phyloP scores from a whole-genome alignment of 2,888 invertebrate species.

The Drepana falcataria region DNA sequence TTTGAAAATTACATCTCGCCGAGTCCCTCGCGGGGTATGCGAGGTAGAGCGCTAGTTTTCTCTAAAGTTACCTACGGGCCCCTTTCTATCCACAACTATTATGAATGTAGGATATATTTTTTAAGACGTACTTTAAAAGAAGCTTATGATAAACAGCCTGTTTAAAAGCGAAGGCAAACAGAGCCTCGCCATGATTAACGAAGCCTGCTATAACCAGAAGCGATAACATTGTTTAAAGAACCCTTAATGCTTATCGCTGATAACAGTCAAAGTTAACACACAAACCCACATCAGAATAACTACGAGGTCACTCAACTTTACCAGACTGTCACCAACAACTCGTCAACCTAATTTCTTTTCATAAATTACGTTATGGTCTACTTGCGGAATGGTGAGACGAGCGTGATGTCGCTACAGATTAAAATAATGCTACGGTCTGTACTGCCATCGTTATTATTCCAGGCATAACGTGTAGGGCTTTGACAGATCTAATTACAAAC shows the following conservation, averaged over 20 bases:
- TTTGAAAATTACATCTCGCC: too few relatives aligned
- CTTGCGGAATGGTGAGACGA: constrained; percentile 29
- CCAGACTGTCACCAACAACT: constrained; percentile 26
- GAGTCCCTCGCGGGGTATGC: too few relatives aligned
- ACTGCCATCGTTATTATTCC: neutral
- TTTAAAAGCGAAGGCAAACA: too few relatives aligned
- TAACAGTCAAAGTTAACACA: constrained; percentile 5
- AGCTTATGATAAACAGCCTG: too few relatives aligned
- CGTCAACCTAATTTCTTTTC: constrained; percentile 65
- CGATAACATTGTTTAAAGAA: neutral
- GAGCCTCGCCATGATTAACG: neutral
- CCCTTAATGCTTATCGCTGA: neutral
- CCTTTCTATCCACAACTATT: too few relatives aligned
- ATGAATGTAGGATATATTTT: too few relatives aligned
- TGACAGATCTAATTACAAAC: too few relatives aligned
- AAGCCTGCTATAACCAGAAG: neutral
- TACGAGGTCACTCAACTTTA: constrained; percentile 27
- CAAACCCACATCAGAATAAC: constrained; percentile 1
- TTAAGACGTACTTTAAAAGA: too few relatives aligned
- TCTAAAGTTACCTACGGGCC: too few relatives aligned
- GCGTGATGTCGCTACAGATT: constrained; percentile 52
- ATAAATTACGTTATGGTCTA: constrained; percentile 68
- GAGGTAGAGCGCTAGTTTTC: too few relatives aligned
- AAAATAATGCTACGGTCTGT: constrained; percentile 18
- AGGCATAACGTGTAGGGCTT: neutral